Conservation (phyloP, 2,888 invertebrate species). For the Heliconius cydno region DNA sequence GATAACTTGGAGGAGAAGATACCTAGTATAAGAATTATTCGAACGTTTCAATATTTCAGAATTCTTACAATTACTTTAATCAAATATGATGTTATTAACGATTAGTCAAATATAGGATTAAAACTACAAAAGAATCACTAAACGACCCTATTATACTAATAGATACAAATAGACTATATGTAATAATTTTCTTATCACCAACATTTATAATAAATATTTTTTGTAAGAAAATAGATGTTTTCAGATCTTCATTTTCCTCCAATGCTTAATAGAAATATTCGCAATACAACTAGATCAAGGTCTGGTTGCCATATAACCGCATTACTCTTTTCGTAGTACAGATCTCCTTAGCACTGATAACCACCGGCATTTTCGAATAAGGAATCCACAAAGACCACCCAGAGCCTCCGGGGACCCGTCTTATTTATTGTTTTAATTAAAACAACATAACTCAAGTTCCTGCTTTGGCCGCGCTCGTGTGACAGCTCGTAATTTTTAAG, state of each 20-base stretch:
- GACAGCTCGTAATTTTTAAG: conserved; percentile 71
- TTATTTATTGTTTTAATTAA: conserved; percentile 82
- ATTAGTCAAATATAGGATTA: neutral
- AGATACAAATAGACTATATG: neutral
- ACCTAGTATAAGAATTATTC: neutral
- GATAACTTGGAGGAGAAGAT: no score
- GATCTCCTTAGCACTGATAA: conserved; percentile 65
- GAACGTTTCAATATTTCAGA: neutral
- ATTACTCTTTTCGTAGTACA: conserved; percentile 48
- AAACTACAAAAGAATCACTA: neutral
- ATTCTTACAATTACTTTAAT: neutral
- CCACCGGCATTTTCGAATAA: conserved; percentile 65
- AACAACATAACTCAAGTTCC: conserved; percentile 73
- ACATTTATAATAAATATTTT: no score
- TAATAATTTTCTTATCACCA: neutral
- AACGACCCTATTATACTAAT: neutral
- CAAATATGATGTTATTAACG: no score
- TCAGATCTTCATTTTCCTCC: neutral
- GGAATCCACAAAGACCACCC: conserved; percentile 71
- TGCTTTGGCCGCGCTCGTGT: conserved; percentile 62
- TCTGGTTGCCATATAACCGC: conserved; percentile 41
- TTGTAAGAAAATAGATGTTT: no score
- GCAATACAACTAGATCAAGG: neutral
- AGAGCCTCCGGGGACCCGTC: conserved; percentile 58
- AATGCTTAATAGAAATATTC: neutral